Evolutionary conservation across 2,113 vertebrate species (phyloP), one percentile per base, ranked within the genome.

Genomic region (Paradisaea rubra): DNA sequence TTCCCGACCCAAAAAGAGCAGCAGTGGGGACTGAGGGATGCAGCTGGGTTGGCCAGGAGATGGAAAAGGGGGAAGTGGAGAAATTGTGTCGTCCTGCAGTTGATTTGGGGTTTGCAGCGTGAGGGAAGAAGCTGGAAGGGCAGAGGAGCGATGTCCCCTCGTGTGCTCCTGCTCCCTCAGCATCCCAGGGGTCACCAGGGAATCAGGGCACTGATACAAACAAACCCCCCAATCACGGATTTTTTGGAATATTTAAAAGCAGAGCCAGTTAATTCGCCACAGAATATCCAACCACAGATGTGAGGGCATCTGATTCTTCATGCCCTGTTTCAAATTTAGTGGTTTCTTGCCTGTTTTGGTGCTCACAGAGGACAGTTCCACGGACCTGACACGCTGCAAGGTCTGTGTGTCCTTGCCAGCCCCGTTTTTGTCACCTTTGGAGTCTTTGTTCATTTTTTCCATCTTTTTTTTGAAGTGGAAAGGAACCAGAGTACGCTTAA

Each of bases 281-380:
- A 13, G 25, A 31, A 56, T 21, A 10, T n/a, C 42, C 42, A 22
- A 2, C 37, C n/a, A 2, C 33, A 42, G 27, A 8, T 19, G 31
- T 39, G 78, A 57, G 60, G 24, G 37, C 19, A 6, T 5, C 13
- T 45, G 31, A 9, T 66, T 93, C 53, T 60, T 45, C 31, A 4
- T 3, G 20, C 9, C 13, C 6, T 30, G 0, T 30, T 83, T 69
- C n/a, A 25, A 21, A 35, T 33, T 6, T 2, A 5, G 25, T 13
- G 33, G 4, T 31, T 96, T 81, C 39, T 22, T 47, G 14, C 15
- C 64, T 28, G 11, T 22, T 8, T 2, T 14, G 39, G 8, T 50
- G 71, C 56, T 49, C 45, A 30, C 41, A 54, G 76, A 45, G 16
- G 33, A 13, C 28, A n/a, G 16, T n/a, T 15, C 28, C 23, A 6